Conservation (phyloP, 2,888 invertebrate genomes). For the Drosophila trichaetosa region DNA sequence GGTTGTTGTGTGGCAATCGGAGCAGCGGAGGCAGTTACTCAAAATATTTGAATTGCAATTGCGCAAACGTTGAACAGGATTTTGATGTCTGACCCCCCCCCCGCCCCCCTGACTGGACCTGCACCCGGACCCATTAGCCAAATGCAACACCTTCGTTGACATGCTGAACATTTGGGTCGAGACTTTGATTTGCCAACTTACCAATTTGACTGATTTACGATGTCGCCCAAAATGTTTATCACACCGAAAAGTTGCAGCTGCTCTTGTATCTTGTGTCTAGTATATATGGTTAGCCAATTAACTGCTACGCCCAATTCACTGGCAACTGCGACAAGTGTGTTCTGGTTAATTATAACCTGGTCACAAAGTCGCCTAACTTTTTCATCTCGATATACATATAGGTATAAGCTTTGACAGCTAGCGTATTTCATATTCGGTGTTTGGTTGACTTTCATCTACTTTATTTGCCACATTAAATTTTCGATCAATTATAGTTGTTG, state of each 20-base stretch:
- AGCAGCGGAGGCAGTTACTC: constrained; percentile 12
- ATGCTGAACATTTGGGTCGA: constrained; percentile 38
- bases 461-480: constrained; percentile 43
- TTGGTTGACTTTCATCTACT: background rate
- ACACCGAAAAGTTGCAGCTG: constrained; percentile 22
- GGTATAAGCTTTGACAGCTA: background rate
- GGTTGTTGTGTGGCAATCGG: constrained; percentile 24
- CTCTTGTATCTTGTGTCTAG: constrained; percentile 3
- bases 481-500: constrained; percentile 62
- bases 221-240: constrained; percentile 32
- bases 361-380: background rate
- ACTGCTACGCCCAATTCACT: constrained; percentile 62
- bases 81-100: constrained; percentile 12
- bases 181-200: constrained; percentile 67
- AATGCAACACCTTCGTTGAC: constrained; percentile 70
- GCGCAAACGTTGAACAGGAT: constrained; percentile 56
- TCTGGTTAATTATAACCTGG: constrained; percentile 25
- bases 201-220: constrained; percentile 67
- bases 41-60: constrained; percentile 48
- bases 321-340: constrained; percentile 54
- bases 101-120: constrained; percentile 10
- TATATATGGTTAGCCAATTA: constrained; percentile 57
- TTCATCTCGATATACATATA: too few species aligned
- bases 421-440: constrained; percentile 14
- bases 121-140: constrained; percentile 61